Conservation (phyloP, 2,888 invertebrate species). For the Rhagophthalmus giganteus region DNA sequence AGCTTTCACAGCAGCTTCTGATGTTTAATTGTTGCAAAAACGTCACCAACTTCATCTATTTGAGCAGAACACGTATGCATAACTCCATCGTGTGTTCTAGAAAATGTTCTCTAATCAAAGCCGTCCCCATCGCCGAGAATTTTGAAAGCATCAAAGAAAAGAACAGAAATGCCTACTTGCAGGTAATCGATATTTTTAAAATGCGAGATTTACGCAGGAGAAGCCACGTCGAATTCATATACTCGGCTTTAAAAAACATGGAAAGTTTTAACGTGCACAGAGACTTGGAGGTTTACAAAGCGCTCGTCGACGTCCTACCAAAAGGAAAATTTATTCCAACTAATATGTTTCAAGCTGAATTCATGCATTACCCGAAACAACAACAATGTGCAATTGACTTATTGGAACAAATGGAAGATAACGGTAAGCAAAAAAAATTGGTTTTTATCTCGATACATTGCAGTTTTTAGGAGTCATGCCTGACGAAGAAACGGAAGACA, state of each 20-base stretch:
- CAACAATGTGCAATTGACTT: conserved; percentile 92
- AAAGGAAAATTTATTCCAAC: conserved; percentile 84
- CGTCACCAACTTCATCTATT: no score
- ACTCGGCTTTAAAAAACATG: conserved; percentile 85
- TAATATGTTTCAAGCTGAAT: conserved; percentile 84
- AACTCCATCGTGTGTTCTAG: no score
- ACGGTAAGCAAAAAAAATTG: conserved; percentile 60
- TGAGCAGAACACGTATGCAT: no score
- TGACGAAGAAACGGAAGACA: conserved; percentile 83
- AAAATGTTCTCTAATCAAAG: no score
- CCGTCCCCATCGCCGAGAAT: no score
- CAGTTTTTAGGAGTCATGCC: conserved; percentile 76
- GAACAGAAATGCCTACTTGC: conserved; percentile 69
- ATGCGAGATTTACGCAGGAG: conserved; percentile 69
- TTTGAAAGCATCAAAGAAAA: conserved; percentile 61
- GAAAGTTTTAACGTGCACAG: conserved; percentile 85
- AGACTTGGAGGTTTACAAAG: conserved; percentile 85
- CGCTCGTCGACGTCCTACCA: conserved; percentile 81
- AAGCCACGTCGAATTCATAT: conserved; percentile 94
- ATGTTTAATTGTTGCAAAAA: no score
- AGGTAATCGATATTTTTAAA: conserved; percentile 75
- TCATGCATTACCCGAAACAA: conserved; percentile 93
- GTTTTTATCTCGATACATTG: background rate
- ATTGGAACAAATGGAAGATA: conserved; percentile 92
- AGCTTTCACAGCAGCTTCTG: no score